Conservation (phyloP, 2,797 vertebrate species). For the Coccyzus lansbergi region DNA sequence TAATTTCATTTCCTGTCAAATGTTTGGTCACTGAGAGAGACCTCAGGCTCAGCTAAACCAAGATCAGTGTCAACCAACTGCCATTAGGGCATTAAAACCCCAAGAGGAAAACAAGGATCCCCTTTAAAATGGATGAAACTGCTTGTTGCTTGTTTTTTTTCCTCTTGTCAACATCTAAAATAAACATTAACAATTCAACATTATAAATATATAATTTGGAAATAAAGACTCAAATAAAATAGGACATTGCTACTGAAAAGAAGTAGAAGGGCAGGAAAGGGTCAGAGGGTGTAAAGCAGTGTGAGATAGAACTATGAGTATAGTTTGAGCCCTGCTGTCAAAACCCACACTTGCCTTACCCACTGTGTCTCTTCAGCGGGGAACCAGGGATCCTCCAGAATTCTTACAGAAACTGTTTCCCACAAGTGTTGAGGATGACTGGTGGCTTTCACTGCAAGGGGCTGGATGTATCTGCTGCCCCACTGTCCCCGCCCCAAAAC, state of each 20-base stretch:
- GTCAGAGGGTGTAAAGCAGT: not conserved
- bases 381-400: not conserved
- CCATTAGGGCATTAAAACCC: not conserved
- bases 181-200: not conserved
- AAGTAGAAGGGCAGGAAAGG: not conserved
- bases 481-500: not conserved
- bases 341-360: not conserved
- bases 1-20: conserved; percentile 49
- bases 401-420: not conserved
- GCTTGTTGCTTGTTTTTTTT: not conserved
- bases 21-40: not conserved
- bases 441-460: not conserved
- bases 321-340: not conserved
- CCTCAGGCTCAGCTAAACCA: not conserved
- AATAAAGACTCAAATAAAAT: not conserved
- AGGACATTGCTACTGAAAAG: not conserved
- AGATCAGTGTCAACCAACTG: not conserved
- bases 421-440: not conserved
- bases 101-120: not conserved
- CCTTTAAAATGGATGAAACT: not conserved
- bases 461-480: not conserved
- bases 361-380: not conserved
- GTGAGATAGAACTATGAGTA: not conserved
- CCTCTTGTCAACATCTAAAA: not conserved
- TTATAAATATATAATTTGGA: too few species aligned